phyloP scores from a whole-genome alignment of 2,797 vertebrate species.

The Sciurus carolinensis region DNA sequence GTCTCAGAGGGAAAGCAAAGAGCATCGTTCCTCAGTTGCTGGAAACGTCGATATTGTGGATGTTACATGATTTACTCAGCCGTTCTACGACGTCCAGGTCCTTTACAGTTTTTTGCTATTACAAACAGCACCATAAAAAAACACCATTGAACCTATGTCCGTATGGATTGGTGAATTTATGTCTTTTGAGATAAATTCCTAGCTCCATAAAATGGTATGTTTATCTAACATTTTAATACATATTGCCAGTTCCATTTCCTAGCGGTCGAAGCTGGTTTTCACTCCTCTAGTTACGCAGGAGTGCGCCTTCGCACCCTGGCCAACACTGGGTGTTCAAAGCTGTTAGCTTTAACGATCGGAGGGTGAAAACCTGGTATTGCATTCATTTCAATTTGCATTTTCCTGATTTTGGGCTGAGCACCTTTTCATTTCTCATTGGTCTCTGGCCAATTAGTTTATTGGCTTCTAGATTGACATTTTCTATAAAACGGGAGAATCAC shows the following conservation, averaged over 20 bases:
- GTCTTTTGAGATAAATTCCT: neutral
- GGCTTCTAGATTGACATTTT: neutral
- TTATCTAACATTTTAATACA: slow-evolving; percentile 5
- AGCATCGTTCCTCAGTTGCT: neutral
- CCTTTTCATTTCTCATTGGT: neutral
- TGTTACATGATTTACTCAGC: neutral
- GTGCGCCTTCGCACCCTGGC: neutral
- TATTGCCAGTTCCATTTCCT: neutral
- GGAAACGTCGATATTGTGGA: neutral
- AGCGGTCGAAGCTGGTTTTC: neutral
- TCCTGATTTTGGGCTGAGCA: neutral
- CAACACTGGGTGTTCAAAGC: neutral
- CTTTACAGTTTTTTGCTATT: neutral
- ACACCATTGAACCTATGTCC: neutral
- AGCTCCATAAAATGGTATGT: neutral
- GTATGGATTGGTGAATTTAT: neutral
- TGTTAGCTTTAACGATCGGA: neutral
- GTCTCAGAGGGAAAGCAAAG: neutral
- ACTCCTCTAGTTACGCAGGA: neutral
- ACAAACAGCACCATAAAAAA: neutral
- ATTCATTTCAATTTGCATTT: neutral
- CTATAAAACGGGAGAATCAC: neutral
- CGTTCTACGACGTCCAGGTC: neutral
- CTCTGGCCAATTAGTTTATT: neutral
- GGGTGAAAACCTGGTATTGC: neutral